These are phyloP conservation scores for Steromphala cineraria DNA, from an alignment of 2,888 invertebrate species.

Conservation along the genomic window DNA sequence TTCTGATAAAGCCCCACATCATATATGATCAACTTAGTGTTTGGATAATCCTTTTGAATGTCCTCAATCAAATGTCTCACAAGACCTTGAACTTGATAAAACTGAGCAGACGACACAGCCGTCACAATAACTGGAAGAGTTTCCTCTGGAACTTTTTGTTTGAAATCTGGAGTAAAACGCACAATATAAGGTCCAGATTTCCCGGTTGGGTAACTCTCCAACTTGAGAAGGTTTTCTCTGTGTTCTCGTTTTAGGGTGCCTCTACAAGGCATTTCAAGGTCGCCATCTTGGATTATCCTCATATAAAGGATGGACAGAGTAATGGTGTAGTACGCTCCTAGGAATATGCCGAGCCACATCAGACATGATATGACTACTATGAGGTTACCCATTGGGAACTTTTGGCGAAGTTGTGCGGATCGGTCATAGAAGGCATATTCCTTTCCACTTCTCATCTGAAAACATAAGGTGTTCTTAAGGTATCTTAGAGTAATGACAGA, in stretches of 20 bases:
- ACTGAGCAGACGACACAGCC: conserved; percentile 53
- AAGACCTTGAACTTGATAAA: conserved; percentile 56
- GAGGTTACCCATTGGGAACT: conserved; percentile 34
- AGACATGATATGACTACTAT: conserved; percentile 30
- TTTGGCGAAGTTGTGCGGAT: background rate
- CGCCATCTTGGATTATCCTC: conserved; percentile 28
- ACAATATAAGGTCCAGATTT: conserved; percentile 56
- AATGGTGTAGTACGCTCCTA: conserved; percentile 8
- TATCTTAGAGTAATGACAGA: too few species aligned
- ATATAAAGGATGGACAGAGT: conserved; percentile 22
- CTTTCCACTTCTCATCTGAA: conserved; percentile 12
- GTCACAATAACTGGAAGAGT: conserved; percentile 60
- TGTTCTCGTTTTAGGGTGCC: background rate
- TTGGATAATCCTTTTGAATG: conserved; percentile 35
- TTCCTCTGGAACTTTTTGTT: conserved; percentile 36
- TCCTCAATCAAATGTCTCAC: conserved; percentile 51
- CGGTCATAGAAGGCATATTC: conserved; percentile 29
- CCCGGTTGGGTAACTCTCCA: conserved; percentile 51
- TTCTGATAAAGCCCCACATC: conserved; percentile 54
- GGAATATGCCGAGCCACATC: conserved; percentile 33
- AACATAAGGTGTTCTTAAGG: background rate
- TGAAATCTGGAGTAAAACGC: conserved; percentile 49
- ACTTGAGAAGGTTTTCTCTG: conserved; percentile 42
- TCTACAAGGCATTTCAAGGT: conserved; percentile 21
- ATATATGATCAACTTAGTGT: conserved; percentile 56